Percentiles rank a stretch among this genome's conserved stretches.
Evolutionary conservation across 2,797 vertebrate species (phyloP).

Genomic region (Gadopsis bispinosus): DNA sequence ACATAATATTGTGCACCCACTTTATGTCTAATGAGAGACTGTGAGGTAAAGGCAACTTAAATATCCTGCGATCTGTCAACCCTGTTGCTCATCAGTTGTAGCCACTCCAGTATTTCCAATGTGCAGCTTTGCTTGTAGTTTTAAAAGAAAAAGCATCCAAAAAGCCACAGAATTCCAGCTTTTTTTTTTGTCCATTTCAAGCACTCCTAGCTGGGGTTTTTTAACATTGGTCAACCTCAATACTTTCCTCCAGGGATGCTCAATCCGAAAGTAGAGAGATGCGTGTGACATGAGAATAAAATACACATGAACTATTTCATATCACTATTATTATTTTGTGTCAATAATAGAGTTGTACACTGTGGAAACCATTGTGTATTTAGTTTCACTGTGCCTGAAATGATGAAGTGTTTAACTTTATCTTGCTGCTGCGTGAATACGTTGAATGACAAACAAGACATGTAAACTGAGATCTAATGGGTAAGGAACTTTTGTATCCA

Average conservation of each 20-base stretch:
- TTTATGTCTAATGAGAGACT: slow-evolving; percentile 17
- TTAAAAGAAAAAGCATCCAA: slow-evolving; percentile 10
- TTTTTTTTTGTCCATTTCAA: slow-evolving; percentile 26
- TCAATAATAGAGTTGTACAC: slow-evolving; percentile 26
- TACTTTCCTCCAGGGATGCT: slow-evolving; percentile 22
- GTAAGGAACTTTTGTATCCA: slow-evolving; percentile 26
- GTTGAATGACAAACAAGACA: slow-evolving; percentile 39
- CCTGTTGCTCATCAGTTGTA: neutral
- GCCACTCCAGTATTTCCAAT: slow-evolving; percentile 46
- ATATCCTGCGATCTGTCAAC: neutral
- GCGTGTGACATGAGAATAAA: slow-evolving; percentile 6
- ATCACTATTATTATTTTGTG: slow-evolving; percentile 39
- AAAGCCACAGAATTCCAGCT: slow-evolving; percentile 27
- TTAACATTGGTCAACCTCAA: slow-evolving; percentile 9
- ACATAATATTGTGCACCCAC: neutral
- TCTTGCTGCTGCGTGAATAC: slow-evolving; percentile 55
- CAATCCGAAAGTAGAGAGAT: slow-evolving; percentile 19
- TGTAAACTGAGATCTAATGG: slow-evolving; percentile 29
- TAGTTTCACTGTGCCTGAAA: slow-evolving; percentile 73
- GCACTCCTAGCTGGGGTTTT: neutral
- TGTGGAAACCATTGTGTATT: slow-evolving; percentile 29
- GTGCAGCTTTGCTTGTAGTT: slow-evolving; percentile 16
- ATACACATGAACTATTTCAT: slow-evolving; percentile 7
- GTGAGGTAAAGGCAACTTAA: slow-evolving; percentile 15
- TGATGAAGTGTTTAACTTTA: slow-evolving; percentile 44